These are phyloP conservation scores for human (Homo sapiens) DNA, from an alignment of 2,113 vertebrate genomes.

Conservation along the genomic window DNA sequence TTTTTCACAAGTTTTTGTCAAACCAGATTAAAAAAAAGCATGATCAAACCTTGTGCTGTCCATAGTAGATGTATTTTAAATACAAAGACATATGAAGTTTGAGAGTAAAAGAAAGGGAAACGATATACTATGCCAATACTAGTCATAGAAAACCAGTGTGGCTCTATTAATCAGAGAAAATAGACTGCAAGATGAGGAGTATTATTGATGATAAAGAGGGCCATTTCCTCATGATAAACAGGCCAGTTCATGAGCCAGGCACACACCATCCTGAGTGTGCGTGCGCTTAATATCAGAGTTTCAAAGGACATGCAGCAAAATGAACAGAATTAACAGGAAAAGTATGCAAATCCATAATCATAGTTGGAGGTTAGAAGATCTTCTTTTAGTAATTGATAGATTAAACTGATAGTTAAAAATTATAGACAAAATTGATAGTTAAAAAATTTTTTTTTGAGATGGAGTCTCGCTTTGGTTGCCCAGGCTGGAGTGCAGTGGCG, in stretches of 20 bases:
- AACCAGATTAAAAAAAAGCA: not conserved
- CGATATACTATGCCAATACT: accelerated
- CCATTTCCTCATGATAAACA: accelerated
- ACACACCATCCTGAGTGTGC: too few species aligned
- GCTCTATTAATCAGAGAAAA: not conserved
- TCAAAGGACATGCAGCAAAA: too few species aligned
- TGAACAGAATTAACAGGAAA: not conserved
- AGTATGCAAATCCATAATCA: accelerated
- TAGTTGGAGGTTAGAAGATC: accelerated
- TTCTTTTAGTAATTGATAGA: not conserved
- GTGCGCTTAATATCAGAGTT: accelerated
- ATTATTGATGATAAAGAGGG: not conserved
- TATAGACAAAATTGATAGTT: not conserved
- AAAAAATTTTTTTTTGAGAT: not conserved
- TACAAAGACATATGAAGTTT: too few species aligned
- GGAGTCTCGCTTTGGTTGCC: not conserved
- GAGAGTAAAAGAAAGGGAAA: not conserved
- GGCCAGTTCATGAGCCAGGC: not conserved
- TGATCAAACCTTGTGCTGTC: not conserved
- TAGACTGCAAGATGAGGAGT: not conserved
- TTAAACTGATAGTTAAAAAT: not conserved
- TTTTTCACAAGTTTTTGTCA: not conserved
- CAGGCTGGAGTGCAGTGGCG: not conserved
- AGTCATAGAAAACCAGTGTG: accelerated
- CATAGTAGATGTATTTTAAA: not conserved